Percentiles rank a stretch among this genome's conserved stretches.
phyloP scores from a whole-genome alignment of 1,140 invertebrate species.

The Diploscapter pachys region DNA sequence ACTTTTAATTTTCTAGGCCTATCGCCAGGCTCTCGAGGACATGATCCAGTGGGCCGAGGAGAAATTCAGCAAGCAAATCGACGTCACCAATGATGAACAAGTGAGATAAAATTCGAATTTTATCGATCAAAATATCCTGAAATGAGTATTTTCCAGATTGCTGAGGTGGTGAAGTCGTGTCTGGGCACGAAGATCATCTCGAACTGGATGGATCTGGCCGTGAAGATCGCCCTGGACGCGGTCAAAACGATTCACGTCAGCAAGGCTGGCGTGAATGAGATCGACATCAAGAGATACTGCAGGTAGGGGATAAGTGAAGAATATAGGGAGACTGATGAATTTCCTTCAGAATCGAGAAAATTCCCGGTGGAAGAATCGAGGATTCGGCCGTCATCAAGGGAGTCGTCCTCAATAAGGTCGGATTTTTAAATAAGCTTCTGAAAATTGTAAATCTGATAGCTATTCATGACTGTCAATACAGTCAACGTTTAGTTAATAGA shows the following conservation, averaged over 20 bases:
- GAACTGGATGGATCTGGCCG: conserved; percentile 88
- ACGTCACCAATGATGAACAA: conserved; percentile 77
- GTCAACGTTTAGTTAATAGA: neutral
- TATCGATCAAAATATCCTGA: neutral
- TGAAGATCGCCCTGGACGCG: conserved; percentile 89
- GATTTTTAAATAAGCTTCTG: neutral
- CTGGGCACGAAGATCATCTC: conserved; percentile 95
- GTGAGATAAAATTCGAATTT: conserved; percentile 31
- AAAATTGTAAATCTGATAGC: too few species aligned
- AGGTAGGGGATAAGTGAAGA: too few species aligned
- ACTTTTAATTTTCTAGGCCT: conserved; percentile 67
- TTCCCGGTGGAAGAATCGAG: conserved; percentile 91
- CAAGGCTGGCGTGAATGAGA: conserved; percentile 76
- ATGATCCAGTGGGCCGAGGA: conserved; percentile 77
- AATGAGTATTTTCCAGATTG: conserved; percentile 60
- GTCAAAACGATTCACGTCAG: conserved; percentile 70
- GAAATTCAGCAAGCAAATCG: conserved; percentile 77
- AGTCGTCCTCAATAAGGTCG: conserved; percentile 98
- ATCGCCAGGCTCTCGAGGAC: conserved; percentile 89
- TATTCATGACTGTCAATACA: neutral
- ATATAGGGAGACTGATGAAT: conserved; percentile 76
- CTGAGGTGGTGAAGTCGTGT: conserved; percentile 84
- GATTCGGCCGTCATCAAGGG: conserved; percentile 89
- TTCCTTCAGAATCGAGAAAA: conserved; percentile 75
- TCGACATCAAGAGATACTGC: conserved; percentile 80